Base-by-base conservation (phyloP, 2,113 vertebrate genomes). In the Caranx ignobilis region DNA sequence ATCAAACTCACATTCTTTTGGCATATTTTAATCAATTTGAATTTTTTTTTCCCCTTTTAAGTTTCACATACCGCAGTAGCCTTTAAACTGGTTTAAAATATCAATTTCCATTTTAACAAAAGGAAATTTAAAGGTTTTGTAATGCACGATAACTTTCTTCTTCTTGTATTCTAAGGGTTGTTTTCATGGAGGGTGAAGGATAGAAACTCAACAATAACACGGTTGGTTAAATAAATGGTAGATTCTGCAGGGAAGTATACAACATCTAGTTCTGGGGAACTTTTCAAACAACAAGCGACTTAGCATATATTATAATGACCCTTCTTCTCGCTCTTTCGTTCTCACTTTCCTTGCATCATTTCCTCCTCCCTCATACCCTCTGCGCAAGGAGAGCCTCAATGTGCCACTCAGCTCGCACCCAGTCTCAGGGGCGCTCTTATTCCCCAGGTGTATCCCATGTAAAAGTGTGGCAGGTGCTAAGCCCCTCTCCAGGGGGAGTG, bases 401-500 rank as follows among this genome's bases (percentile, higher is more conserved):
- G 35, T 39, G 43, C 71, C 48, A 56, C 70, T 86, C 74, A 31
- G 56, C 35, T 75, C 57, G 35, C 54, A 77, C 55, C 31, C 11
- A 5, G 54, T 71, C 52, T 70, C 74, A 63, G 26, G 32, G 15
- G 66, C 12, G 34, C 69, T 55, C 43, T 76, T 55, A 76, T 84
- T 84, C 82, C 85, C 81, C 65, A 31, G 55, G 66, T 72, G 61
- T 35, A 52, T 57, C 61, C 31, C 43, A 34, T 77, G 60, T 77
- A 67, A 77, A 71, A 74, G 56, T 52, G 74, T 18, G 41, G 76
- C 67, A 63, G 63, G 59, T 15, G 67, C 41, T 77, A 75, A 87
- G 59, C 59, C 55, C 54, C 55, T 81, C 80, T 79, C 77, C 32
- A 59, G 61, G 84, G 84, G 75, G 52, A 85, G 57, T 72, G 66